Evolutionary conservation across 1,140 invertebrate genomes (phyloP).

Genomic region (Holcopasites calliopsidis): DNA sequence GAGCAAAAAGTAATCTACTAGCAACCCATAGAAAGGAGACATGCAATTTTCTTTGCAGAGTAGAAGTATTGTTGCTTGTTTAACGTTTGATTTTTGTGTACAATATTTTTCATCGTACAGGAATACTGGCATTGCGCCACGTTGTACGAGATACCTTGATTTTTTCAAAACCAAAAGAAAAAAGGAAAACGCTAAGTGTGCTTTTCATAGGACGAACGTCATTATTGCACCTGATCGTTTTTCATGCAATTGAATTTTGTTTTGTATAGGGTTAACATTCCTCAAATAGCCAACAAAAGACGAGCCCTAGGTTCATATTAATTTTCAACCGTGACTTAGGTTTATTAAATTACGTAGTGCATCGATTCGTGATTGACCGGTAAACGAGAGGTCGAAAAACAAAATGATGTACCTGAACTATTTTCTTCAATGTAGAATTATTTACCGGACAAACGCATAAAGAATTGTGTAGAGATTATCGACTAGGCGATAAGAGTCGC

Average conservation of each 20-base stretch:
- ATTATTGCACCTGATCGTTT: too few species aligned
- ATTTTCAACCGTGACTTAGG: conserved; percentile 18
- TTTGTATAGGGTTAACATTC: conserved; percentile 33
- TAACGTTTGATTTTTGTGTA: conserved; percentile 23
- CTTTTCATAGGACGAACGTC: conserved; percentile 21
- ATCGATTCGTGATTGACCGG: conserved; percentile 2
- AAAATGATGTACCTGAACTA: not conserved
- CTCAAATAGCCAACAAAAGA: conserved; percentile 23
- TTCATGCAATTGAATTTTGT: not conserved
- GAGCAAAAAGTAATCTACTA: conserved; percentile 27
- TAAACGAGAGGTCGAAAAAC: not conserved
- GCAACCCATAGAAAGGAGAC: conserved; percentile 2
- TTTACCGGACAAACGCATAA: conserved; percentile 11
- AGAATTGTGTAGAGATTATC: conserved; percentile 24
- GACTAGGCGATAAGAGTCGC: conserved; percentile 1
- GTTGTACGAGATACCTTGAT: conserved; percentile 17
- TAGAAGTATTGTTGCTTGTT: conserved; percentile 5
- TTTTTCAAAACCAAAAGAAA: too few species aligned
- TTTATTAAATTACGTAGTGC: conserved; percentile 25
- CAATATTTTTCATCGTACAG: conserved; percentile 24
- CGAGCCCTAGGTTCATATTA: not conserved
- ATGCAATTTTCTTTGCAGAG: too few species aligned
- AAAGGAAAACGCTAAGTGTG: conserved; percentile 5
- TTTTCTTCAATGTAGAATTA: too few species aligned
- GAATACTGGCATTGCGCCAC: conserved; percentile 16